Evolutionary conservation across 2,888 invertebrate genomes (phyloP).

Genomic region (Camponotus fellah): DNA sequence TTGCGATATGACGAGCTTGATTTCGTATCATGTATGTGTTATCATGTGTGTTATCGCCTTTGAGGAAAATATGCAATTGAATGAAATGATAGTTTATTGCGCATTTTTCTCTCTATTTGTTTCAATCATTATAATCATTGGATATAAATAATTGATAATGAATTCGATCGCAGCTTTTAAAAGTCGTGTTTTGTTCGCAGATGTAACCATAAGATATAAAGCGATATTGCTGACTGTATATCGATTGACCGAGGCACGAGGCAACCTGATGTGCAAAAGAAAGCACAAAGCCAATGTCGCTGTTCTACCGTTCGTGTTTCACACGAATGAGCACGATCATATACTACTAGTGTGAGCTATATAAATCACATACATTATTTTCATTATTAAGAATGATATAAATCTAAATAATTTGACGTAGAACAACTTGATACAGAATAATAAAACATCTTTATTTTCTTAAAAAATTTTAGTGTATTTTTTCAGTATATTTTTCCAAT

Average conservation of each 20-base stretch:
- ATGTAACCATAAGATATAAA: slow-evolving; percentile 37
- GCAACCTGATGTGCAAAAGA: slow-evolving; percentile 33
- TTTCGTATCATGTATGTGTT: slow-evolving; percentile 2
- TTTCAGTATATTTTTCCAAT: neutral
- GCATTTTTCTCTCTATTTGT: neutral
- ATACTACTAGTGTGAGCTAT: neutral
- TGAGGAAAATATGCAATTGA: neutral
- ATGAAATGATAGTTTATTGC: neutral
- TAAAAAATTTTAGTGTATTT: neutral
- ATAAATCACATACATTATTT: neutral
- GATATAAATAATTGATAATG: slow-evolving; percentile 2
- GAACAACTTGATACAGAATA: neutral
- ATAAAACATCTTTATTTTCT: neutral
- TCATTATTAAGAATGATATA: neutral
- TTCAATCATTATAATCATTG: neutral
- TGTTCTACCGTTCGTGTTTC: slow-evolving; percentile 20
- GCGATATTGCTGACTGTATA: slow-evolving; percentile 29
- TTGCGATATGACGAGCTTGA: neutral
- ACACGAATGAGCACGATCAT: slow-evolving; percentile 28
- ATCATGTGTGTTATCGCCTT: neutral
- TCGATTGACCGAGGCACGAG: slow-evolving; percentile 42
- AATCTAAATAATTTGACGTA: neutral
- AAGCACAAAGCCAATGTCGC: slow-evolving; percentile 52
- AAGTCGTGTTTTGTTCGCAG: neutral
- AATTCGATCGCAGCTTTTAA: neutral